These are phyloP conservation scores for Synaphobranchus kaupii DNA, from an alignment of 2,797 vertebrate species.

Conservation along the genomic window DNA sequence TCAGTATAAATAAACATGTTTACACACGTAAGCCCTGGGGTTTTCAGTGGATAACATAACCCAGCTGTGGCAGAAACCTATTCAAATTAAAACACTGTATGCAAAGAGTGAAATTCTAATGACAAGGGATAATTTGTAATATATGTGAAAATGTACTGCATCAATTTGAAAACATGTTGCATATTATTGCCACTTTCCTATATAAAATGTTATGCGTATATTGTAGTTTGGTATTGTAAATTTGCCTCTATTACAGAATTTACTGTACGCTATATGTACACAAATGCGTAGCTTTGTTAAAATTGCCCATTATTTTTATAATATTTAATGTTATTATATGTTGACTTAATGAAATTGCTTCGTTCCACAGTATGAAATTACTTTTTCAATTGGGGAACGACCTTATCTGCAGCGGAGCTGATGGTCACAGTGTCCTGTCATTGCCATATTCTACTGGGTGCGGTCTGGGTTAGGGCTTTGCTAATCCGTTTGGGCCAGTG, in stretches of 20 bases:
- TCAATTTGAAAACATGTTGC: not conserved
- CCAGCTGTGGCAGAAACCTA: not conserved
- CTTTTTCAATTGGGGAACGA: not conserved
- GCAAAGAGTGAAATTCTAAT: not conserved
- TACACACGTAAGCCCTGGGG: not conserved
- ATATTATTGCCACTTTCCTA: not conserved
- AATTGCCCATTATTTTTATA: not conserved
- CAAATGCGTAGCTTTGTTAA: not conserved
- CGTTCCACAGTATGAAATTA: not conserved
- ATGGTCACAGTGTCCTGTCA: not conserved
- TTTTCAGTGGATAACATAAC: not conserved
- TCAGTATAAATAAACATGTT: constrained; percentile 38
- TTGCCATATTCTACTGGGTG: not conserved
- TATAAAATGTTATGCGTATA: not conserved
- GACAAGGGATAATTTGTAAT: not conserved
- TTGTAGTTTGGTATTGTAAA: not conserved
- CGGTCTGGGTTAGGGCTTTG: not conserved
- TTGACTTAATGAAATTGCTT: not conserved
- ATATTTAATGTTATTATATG: not conserved
- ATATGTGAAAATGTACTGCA: constrained; percentile 2
- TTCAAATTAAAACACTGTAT: not conserved
- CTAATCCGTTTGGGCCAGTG: not conserved
- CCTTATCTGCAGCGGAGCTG: not conserved
- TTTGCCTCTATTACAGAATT: not conserved
- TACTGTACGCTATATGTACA: not conserved